Base-by-base conservation (phyloP, 2,888 invertebrate species). In the Acanthacorydalis orientalis region DNA sequence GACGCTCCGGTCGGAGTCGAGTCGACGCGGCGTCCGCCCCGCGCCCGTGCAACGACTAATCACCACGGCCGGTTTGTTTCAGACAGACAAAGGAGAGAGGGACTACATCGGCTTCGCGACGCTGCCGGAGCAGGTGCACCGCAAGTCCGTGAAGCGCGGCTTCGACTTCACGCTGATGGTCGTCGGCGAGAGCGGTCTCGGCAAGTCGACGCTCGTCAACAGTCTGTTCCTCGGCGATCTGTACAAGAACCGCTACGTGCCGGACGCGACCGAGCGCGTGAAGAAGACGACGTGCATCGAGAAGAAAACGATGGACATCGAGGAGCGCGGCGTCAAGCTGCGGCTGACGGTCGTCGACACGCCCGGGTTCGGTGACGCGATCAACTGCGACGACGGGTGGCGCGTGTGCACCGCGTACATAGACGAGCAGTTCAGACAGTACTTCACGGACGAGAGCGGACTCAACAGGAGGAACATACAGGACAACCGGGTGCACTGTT, bases 101-200 rank as follows among this genome's bases (percentile, higher is more conserved):
- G 85, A 86, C 63, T 89, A 89, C 68, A 90, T 95, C 58, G 95
- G 93, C 50, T 93, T 95, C 64, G 93, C 93, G 53, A 93, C 92
- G 48, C 72, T 95, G 51, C 93, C 93, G 16, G 92, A 93, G 64
- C 93, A 95, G 69, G 90, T 95, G 48, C 93, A 95, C 68, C 78
- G 93, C 55, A 95, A 95, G 69, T 92, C 92, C 0, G 93, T 93
- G 46, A 95, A 95, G 68, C 78, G 89, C 57, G 93, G 93, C 48
- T 95, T 95, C 67, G 93, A 95, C 66, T 95, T 95, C 68, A 95
- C 93, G 0, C 70, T 95, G 53, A 92, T 95, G 91, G 93, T 95
- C 14, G 87, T 93, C 33, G 95, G 93, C 32, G 93, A 95, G 67
- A 84, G 85, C 0, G 93, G 95, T 0, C 73, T 95, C 44, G 95